Evolutionary conservation across 1,140 invertebrate genomes (phyloP).

Genomic region (Drosophila albomicans): DNA sequence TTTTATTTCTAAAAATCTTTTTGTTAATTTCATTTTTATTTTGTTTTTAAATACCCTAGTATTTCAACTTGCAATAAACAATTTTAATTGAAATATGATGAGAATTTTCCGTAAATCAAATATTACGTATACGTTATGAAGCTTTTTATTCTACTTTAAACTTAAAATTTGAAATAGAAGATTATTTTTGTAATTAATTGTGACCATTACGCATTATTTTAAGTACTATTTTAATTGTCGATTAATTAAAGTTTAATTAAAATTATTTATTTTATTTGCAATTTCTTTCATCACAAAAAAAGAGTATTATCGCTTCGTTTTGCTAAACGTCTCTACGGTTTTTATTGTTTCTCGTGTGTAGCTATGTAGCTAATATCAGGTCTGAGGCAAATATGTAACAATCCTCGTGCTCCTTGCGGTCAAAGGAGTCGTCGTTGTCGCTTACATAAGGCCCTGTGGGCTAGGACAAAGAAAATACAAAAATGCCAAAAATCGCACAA

Average conservation of each 20-base stretch:
- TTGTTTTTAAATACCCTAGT: constrained; percentile 52
- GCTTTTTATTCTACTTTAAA: too few relatives aligned
- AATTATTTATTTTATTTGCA: not conserved
- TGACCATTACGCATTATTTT: too few relatives aligned
- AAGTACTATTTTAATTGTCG: too few relatives aligned
- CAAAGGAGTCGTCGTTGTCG: constrained; percentile 53
- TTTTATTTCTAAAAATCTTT: constrained; percentile 74
- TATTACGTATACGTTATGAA: too few relatives aligned
- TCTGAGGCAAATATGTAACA: constrained; percentile 70
- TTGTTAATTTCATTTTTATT: constrained; percentile 29
- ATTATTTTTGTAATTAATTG: too few relatives aligned
- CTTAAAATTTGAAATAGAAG: too few relatives aligned
- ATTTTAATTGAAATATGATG: too few relatives aligned
- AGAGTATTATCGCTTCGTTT: constrained; percentile 23
- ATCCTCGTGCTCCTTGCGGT: constrained; percentile 61
- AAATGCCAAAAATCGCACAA: constrained; percentile 84
- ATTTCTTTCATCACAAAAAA: not conserved
- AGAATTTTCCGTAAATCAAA: too few relatives aligned
- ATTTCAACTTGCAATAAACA: not conserved
- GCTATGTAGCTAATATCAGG: constrained; percentile 60
- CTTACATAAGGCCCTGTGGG: constrained; percentile 70
- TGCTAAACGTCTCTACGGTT: not conserved
- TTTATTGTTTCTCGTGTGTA: constrained; percentile 42
- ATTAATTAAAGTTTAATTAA: not conserved
- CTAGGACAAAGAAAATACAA: constrained; percentile 80